phyloP scores from a whole-genome alignment of 2,113 vertebrate species.

The Leptosomus discolor region DNA sequence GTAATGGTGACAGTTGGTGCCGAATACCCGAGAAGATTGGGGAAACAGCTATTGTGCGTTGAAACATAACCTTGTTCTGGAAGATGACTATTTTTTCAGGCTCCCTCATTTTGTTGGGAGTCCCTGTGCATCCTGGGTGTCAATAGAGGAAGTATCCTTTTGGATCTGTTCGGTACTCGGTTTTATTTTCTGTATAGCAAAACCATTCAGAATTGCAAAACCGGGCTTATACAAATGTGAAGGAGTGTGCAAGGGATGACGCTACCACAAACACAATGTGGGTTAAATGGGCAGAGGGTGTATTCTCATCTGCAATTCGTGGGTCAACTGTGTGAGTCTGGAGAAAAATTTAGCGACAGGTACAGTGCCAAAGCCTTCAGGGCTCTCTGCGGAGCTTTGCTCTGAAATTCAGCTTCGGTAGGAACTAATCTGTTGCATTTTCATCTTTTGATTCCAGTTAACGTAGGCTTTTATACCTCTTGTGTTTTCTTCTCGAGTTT shows the following conservation, averaged over 20 bases:
- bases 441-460: not conserved
- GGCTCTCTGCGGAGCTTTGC: not conserved
- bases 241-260: not conserved
- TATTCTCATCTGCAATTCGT: not conserved
- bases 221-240: too few species aligned
- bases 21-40: not conserved
- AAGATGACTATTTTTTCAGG: not conserved
- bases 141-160: accelerated
- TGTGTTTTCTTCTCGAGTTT: not conserved
- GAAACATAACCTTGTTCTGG: not conserved
- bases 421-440: not conserved
- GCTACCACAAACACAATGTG: accelerated
- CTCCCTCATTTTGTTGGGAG: not conserved
- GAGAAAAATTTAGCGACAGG: not conserved
- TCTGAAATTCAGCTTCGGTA: not conserved
- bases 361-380: not conserved
- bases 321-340: not conserved
- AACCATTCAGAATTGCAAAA: not conserved
- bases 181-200: not conserved
- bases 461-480: not conserved
- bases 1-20: not conserved
- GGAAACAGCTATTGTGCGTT: not conserved
- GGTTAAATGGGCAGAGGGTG: not conserved
- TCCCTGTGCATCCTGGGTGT: not conserved
- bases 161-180: not conserved